Conservation (phyloP, 2,888 invertebrate genomes). For the Rhyacophila evoluta region DNA sequence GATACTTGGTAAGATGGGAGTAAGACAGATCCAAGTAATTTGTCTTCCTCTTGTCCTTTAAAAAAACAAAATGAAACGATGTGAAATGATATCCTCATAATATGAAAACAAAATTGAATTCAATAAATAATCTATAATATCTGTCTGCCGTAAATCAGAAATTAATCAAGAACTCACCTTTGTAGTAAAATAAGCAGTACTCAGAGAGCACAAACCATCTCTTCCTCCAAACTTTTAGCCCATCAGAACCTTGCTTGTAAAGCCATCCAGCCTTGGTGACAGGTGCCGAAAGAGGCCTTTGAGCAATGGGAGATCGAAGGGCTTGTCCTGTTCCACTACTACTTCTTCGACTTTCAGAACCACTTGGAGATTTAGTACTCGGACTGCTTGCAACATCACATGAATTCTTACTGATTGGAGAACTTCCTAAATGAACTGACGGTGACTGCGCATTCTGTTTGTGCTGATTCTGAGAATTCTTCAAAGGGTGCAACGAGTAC, state of each 20-base stretch:
- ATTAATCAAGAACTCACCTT: too few species aligned
- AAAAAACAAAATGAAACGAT: too few species aligned
- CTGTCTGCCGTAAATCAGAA: too few species aligned
- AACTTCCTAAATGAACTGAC: slow-evolving; percentile 20
- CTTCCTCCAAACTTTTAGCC: slow-evolving; percentile 93
- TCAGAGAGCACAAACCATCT: slow-evolving; percentile 95
- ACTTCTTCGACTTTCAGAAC: slow-evolving; percentile 66
- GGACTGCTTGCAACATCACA: slow-evolving; percentile 66
- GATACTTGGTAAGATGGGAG: slow-evolving; percentile 92
- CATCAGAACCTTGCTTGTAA: slow-evolving; percentile 93
- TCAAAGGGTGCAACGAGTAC: slow-evolving; percentile 38
- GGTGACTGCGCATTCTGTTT: slow-evolving; percentile 29
- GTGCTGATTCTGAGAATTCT: slow-evolving; percentile 13
- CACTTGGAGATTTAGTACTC: slow-evolving; percentile 65
- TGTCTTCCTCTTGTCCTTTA: slow-evolving; percentile 91
- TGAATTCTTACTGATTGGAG: slow-evolving; percentile 55
- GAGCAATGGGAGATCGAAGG: slow-evolving; percentile 84
- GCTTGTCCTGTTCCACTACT: slow-evolving; percentile 73
- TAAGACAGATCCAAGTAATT: slow-evolving; percentile 88
- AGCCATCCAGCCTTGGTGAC: slow-evolving; percentile 91
- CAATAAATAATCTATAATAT: too few species aligned
- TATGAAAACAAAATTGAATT: too few species aligned
- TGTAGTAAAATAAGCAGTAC: slow-evolving; percentile 94
- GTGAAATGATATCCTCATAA: too few species aligned
- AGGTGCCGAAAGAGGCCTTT: slow-evolving; percentile 85